Base-by-base conservation (phyloP, 2,113 vertebrate genomes). In the Paralichthys olivaceus region DNA sequence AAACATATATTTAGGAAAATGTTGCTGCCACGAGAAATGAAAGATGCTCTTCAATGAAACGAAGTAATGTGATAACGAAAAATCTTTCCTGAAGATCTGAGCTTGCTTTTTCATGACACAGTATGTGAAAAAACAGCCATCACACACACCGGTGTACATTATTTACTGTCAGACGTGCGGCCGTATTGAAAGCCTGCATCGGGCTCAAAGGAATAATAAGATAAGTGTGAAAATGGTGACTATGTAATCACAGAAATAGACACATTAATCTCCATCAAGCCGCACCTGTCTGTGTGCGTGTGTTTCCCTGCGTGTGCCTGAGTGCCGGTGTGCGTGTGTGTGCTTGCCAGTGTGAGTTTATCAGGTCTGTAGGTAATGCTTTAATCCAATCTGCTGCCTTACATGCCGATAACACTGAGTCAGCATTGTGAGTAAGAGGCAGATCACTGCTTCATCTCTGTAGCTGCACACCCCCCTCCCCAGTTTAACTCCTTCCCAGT, bases 381-480 rank as follows among this genome's bases (percentile, higher is more conserved):
- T 91, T 84, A 84, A 84, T 91, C 81, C 78, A 74, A 72, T 87
- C 81, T 83, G 74, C 76, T 59, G 65, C 66, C 76, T 66, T 62
- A 77, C 68, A 65, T 56, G 72, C 66, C 29, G 66, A 87, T 86
- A 80, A 71, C 28, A 29, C 83, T 75, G 85, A 90, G 83, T 91
- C 85, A 87, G 87, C 83, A 83, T 43, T 68, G 53, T 76, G 70
- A 76, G 82, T 43, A 58, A 77, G 12, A 34, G 53, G 47, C 54
- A 69, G 64, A 77, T 88, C 37, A 26, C 77, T 28, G 55, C 56
- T 89, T 74, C 69, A 60, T 67, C 70, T 84, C 25, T 54, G 51
- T 12, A 54, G 26, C 40, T 1, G 23, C 23, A 1, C n/a, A 22
- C 53, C 49, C 49, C 22, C 22, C 26, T 13, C 26, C 19, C 17